A percentile compares a stretch with the other conserved stretches of the same genome.
phyloP scores from a whole-genome alignment of 2,888 invertebrate genomes.

The Drosophila melanosoma region DNA sequence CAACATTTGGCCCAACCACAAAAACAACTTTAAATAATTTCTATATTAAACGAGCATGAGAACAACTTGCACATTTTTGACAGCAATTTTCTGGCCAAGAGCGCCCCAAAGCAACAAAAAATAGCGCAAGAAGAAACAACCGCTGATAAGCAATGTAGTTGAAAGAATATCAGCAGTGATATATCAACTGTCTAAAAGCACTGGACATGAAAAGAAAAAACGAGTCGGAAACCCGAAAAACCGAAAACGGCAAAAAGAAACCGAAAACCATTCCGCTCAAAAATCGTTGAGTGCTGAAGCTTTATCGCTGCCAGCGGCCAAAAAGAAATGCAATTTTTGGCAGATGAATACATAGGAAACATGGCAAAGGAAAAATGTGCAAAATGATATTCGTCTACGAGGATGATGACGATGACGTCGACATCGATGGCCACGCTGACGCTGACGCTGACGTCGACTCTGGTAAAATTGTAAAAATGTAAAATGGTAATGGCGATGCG shows the following conservation, averaged over 20 bases:
- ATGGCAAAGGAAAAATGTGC: slow-evolving; percentile 43
- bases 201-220: slow-evolving; percentile 15
- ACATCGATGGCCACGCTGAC: slow-evolving; percentile 7
- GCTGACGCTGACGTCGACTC: slow-evolving; percentile 22
- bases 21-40: slow-evolving; percentile 71
- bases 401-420: slow-evolving; percentile 26
- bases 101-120: slow-evolving; percentile 47
- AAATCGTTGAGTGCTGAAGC: slow-evolving; percentile 60
- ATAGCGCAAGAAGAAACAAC: slow-evolving; percentile 13
- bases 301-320: slow-evolving; percentile 60
- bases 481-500: slow-evolving; percentile 63
- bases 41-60: slow-evolving; percentile 77
- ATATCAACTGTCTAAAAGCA: slow-evolving; percentile 63
- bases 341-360: slow-evolving; percentile 38
- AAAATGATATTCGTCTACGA: slow-evolving; percentile 68
- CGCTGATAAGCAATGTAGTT: slow-evolving; percentile 58
- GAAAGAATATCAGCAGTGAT: slow-evolving; percentile 76
- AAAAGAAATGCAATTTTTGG: slow-evolving; percentile 74
- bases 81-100: slow-evolving; percentile 60
- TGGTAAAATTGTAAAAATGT: slow-evolving; percentile 47
- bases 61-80: slow-evolving; percentile 69
- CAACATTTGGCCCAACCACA: slow-evolving; percentile 41
- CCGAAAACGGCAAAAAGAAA: slow-evolving; percentile 10
- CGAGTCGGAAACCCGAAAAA: not conserved
- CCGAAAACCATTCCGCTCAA: slow-evolving; percentile 23